These are phyloP conservation scores for Drosophila bunnanda DNA, from an alignment of 2,888 invertebrate species.

Conservation along the genomic window DNA sequence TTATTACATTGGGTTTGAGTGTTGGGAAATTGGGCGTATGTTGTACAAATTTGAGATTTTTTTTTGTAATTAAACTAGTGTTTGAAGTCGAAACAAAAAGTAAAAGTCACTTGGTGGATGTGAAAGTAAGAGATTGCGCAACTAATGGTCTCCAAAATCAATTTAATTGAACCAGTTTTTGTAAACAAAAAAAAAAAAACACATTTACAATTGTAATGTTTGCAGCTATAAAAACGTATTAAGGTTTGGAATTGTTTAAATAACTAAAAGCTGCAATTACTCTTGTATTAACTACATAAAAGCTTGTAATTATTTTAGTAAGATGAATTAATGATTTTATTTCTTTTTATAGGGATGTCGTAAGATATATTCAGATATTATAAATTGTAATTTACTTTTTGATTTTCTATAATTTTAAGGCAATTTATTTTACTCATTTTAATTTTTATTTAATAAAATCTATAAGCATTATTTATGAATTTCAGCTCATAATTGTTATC, in stretches of 20 bases:
- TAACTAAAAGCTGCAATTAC: slow-evolving; percentile 8
- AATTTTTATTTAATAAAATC: too few species aligned
- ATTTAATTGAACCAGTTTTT: not conserved
- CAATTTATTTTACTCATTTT: too few species aligned
- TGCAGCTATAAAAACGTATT: not conserved
- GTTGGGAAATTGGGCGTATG: not conserved
- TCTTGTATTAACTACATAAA: not conserved
- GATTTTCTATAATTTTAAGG: too few species aligned
- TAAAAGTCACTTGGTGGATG: slow-evolving; percentile 24
- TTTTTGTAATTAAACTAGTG: not conserved
- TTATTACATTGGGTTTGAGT: slow-evolving; percentile 15
- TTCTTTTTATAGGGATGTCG: too few species aligned
- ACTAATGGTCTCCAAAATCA: not conserved
- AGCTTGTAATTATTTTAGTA: too few species aligned
- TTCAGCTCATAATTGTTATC: too few species aligned
- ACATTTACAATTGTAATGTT: not conserved
- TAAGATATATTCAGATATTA: too few species aligned
- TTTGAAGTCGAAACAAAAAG: slow-evolving; percentile 1
- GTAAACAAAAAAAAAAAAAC: not conserved
- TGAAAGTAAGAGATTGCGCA: slow-evolving; percentile 13
- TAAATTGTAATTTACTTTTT: too few species aligned
- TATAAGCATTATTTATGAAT: too few species aligned
- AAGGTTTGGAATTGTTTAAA: not conserved
- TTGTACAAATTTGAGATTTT: not conserved
- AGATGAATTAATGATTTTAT: not conserved